A percentile compares a stretch with the other conserved stretches of the same genome.
Evolutionary conservation across 2,797 vertebrate genomes (phyloP).

Genomic region (Tympanoctomys barrerae): DNA sequence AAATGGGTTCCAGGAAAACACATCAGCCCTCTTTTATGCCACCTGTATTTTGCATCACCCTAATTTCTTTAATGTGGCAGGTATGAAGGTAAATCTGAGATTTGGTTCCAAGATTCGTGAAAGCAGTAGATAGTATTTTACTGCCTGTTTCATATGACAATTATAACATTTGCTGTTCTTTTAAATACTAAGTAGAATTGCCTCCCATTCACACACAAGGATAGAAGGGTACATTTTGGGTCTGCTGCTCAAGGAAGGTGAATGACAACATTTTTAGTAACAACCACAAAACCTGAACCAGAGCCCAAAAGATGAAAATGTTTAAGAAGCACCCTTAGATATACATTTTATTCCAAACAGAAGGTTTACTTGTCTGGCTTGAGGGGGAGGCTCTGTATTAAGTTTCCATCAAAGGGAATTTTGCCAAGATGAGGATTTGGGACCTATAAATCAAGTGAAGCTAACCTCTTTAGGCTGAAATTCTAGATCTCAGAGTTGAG

Average conservation of each 20-base stretch:
- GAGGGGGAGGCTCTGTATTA: slow-evolving; percentile 37
- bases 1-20: neutral
- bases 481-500: slow-evolving; percentile 56
- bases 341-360: slow-evolving; percentile 56
- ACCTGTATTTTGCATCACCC: neutral
- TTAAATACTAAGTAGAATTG: neutral
- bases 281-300: slow-evolving; percentile 45
- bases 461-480: slow-evolving; percentile 67
- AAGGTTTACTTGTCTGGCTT: slow-evolving; percentile 68
- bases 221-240: neutral
- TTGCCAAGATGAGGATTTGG: slow-evolving; percentile 67
- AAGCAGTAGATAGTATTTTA: neutral
- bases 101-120: neutral
- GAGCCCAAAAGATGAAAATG: slow-evolving; percentile 64
- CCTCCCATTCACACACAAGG: neutral
- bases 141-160: neutral
- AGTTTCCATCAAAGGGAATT: slow-evolving; percentile 63
- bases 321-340: slow-evolving; percentile 64
- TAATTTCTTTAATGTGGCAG: neutral
- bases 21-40: neutral
- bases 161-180: neutral
- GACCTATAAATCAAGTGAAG: slow-evolving; percentile 43
- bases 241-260: neutral
- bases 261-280: slow-evolving; percentile 43
- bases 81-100: neutral